Evolutionary conservation across 2,888 invertebrate species (phyloP), one percentile per base, ranked within the genome.

Genomic region (Calliscelio sp.): DNA sequence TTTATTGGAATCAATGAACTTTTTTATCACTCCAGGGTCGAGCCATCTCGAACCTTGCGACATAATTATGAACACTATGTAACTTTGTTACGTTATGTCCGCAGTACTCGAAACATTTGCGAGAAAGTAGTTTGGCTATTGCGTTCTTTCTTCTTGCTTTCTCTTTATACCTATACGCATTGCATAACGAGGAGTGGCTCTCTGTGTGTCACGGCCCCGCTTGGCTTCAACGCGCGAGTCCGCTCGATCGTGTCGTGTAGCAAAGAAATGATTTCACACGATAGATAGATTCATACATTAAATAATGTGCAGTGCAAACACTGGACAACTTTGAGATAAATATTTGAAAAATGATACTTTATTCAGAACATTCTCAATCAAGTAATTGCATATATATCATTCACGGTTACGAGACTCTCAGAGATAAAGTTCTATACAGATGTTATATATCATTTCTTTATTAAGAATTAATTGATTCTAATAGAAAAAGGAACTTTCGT

Each of bases 61-160:
- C 77, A 68, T 75, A 84, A 85, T 86, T 82, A 84, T 59, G 85
- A 73, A 81, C 86, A 68, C 84, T 84, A 88, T 85, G 87, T 88
- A 88, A 88, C 86, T 53, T 68, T 79, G 87, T 89, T 89, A 89
- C 88, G 89, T 89, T 85, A 90, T 86, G 70, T 84, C 83, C 85
- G 84, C 86, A 88, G 85, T 85, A 83, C 75, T 83, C 87, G 88
- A 88, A 89, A 89, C 88, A 88, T 89, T 89, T 81, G 86, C 87
- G 89, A 89, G 90, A 88, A 90, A 90, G 89, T 89, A 86, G 89
- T 85, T 87, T 86, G 85, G 82, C 81, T 81, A 65, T 84, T 87
- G 87, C 87, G 88, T 90, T 89, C 90, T 91, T 89, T 90, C 90
- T 90, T 90, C 89, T 90, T 90, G 91, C 91, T 91, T 91, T 92